Conservation (phyloP, 2,113 vertebrate genomes). For the Hiodon alosoides region DNA sequence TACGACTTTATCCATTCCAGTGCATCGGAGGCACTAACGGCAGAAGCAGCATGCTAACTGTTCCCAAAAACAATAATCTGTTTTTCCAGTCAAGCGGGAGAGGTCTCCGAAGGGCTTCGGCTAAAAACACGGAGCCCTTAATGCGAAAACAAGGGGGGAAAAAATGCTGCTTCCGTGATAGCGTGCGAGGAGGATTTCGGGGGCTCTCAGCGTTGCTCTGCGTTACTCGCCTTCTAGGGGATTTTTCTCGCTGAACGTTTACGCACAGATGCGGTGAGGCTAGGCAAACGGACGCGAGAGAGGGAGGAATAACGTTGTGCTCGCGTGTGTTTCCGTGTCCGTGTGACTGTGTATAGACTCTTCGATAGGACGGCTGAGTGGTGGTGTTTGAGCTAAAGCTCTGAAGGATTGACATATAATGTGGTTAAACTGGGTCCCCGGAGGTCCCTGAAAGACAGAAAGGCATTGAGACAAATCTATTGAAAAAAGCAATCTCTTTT, state of each 20-base stretch:
- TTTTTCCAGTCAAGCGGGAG: constrained; percentile 39
- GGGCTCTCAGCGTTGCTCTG: too few relatives aligned
- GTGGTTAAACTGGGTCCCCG: too few relatives aligned
- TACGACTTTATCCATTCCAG: constrained; percentile 25
- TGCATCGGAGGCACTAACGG: constrained; percentile 17
- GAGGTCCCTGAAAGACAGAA: too few relatives aligned
- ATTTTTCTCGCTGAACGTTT: too few relatives aligned
- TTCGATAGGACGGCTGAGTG: not conserved
- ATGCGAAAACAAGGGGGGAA: not conserved
- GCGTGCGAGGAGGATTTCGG: not conserved
- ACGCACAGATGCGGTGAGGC: too few relatives aligned
- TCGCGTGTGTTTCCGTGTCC: not conserved
- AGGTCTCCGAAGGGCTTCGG: constrained; percentile 6
- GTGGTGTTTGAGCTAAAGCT: not conserved
- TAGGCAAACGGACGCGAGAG: too few relatives aligned
- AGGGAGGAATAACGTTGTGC: not conserved
- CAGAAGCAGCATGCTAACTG: constrained; percentile 21
- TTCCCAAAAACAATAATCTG: constrained; percentile 46
- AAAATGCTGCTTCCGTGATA: not conserved
- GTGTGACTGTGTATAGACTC: not conserved
- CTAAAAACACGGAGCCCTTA: not conserved
- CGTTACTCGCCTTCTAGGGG: not conserved
- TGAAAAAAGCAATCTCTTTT: too few relatives aligned
- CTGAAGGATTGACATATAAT: not conserved
- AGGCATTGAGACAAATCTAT: too few relatives aligned